phyloP scores from a whole-genome alignment of 2,888 invertebrate species.

The Pantelozetes paolii region DNA sequence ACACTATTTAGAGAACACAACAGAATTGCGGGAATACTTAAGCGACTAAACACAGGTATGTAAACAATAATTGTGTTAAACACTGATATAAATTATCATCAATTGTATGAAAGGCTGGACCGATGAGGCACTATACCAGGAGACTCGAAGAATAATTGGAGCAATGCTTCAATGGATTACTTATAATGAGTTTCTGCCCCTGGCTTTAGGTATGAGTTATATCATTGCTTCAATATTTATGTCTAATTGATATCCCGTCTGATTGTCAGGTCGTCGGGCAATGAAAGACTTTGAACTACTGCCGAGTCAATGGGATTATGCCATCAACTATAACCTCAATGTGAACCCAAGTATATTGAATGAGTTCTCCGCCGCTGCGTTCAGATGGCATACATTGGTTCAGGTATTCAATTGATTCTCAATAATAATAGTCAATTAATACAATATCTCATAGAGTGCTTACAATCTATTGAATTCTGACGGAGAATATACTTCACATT shows the following conservation, averaged over 20 bases:
- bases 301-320: slow-evolving; percentile 51
- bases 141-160: slow-evolving; percentile 46
- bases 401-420: slow-evolving; percentile 59
- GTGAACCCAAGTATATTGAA: slow-evolving; percentile 71
- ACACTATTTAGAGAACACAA: slow-evolving; percentile 46
- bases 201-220: slow-evolving; percentile 45
- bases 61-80: background rate
- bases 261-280: slow-evolving; percentile 23
- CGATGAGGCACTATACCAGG: slow-evolving; percentile 47
- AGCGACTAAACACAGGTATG: slow-evolving; percentile 43
- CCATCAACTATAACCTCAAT: slow-evolving; percentile 61
- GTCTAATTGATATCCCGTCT: slow-evolving; percentile 55
- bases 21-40: slow-evolving; percentile 45
- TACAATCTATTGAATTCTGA: slow-evolving; percentile 40
- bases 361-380: slow-evolving; percentile 77
- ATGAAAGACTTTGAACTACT: slow-evolving; percentile 64
- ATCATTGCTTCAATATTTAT: slow-evolving; percentile 37
- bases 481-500: slow-evolving; percentile 16
- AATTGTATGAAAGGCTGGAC: slow-evolving; percentile 43
- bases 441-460: slow-evolving; percentile 19
- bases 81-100: too few species aligned
- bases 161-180: slow-evolving; percentile 47
- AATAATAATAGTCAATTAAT: too few species aligned
- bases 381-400: slow-evolving; percentile 79
- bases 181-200: slow-evolving; percentile 48